Conservation (phyloP, 1,140 invertebrate genomes). For the Meteorus sp. region DNA sequence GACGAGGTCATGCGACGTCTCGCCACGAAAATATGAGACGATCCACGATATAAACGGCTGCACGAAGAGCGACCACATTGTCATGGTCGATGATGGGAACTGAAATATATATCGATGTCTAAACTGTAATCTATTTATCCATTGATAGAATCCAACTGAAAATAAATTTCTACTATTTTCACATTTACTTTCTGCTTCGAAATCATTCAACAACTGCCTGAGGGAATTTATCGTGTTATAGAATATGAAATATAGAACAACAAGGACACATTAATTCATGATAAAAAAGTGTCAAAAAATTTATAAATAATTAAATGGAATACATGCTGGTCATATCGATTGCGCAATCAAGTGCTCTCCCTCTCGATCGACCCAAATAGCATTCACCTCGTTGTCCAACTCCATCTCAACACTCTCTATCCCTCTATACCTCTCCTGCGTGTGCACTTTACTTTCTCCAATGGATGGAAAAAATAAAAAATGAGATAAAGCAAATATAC, state of each 20-base stretch:
- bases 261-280: too few relatives aligned
- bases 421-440: too few relatives aligned
- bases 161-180: conserved; percentile 17
- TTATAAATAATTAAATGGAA: not conserved
- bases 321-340: not conserved
- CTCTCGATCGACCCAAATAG: conserved; percentile 29
- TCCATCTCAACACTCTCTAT: conserved; percentile 20
- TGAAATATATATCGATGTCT: too few relatives aligned
- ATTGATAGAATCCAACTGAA: too few relatives aligned
- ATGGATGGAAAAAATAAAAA: conserved; percentile 22
- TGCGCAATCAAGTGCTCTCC: conserved; percentile 26
- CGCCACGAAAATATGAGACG: conserved; percentile 39
- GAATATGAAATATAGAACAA: too few relatives aligned
- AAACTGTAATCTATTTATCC: too few relatives aligned
- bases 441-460: conserved; percentile 34
- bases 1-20: conserved; percentile 21
- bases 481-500: conserved; percentile 15
- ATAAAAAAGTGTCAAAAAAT: not conserved
- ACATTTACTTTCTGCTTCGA: not conserved
- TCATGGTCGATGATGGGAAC: conserved; percentile 42
- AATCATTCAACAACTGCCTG: not conserved
- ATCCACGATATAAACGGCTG: conserved; percentile 44
- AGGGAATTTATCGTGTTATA: not conserved
- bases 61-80: conserved; percentile 42
- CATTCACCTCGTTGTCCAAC: conserved; percentile 33